These are phyloP conservation scores for Pristionchus arcanus DNA, from an alignment of 2,888 invertebrate species.

Conservation along the genomic window DNA sequence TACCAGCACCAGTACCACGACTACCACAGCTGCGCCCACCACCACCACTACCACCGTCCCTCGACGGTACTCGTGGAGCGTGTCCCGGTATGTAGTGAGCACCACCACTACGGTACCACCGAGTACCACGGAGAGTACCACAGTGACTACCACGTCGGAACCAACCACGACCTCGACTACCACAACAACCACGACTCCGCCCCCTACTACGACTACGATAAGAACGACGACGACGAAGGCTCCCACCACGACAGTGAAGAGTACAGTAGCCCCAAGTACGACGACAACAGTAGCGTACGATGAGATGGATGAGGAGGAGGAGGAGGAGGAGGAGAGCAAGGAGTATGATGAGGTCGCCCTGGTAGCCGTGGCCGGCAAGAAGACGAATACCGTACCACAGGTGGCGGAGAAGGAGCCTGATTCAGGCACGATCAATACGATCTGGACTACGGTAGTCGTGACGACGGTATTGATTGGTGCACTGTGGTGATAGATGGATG, in stretches of 20 bases:
- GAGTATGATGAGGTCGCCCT: neutral
- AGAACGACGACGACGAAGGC: neutral
- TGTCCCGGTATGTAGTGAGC: neutral
- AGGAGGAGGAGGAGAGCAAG: neutral
- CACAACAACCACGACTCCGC: neutral
- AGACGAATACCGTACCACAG: slow-evolving; percentile 21
- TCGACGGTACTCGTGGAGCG: neutral
- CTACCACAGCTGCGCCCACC: neutral
- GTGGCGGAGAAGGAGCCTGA: slow-evolving; percentile 43
- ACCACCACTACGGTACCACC: neutral
- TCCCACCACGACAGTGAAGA: slow-evolving; percentile 35
- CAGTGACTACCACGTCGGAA: neutral
- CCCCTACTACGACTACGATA: slow-evolving; percentile 2
- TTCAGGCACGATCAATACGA: slow-evolving; percentile 40
- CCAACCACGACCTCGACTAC: slow-evolving; percentile 36
- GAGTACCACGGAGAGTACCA: slow-evolving; percentile 30
- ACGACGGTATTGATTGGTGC: slow-evolving; percentile 32
- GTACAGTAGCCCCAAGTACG: slow-evolving; percentile 42
- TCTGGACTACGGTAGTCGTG: slow-evolving; percentile 34
- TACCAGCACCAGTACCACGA: neutral
- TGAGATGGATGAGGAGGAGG: slow-evolving; percentile 35
- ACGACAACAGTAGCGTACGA: slow-evolving; percentile 45
- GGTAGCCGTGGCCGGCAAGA: neutral
- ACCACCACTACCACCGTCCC: neutral
- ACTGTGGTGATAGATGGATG: slow-evolving; percentile 15